These are phyloP conservation scores for Glaucidium brasilianum DNA, from an alignment of 2,113 vertebrate species.

Conservation along the genomic window DNA sequence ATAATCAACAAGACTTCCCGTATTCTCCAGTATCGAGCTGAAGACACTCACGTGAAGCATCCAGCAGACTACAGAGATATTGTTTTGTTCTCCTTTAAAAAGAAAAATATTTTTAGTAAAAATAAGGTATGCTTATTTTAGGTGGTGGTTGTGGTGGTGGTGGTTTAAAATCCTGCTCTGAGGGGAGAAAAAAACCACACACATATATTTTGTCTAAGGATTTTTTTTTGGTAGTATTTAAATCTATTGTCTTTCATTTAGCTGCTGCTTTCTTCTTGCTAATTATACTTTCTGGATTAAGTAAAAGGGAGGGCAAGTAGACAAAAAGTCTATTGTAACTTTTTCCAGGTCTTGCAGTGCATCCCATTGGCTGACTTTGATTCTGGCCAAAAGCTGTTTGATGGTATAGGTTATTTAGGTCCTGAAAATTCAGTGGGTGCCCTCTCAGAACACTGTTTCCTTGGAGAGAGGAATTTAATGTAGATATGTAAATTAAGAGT, in stretches of 20 bases:
- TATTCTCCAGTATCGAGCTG: slow-evolving; percentile 90
- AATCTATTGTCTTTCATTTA: neutral
- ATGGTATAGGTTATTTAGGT: neutral
- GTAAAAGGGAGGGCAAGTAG: neutral
- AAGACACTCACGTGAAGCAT: slow-evolving; percentile 88
- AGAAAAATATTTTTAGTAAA: slow-evolving; percentile 93
- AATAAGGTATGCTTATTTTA: slow-evolving; percentile 82
- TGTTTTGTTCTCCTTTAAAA: slow-evolving; percentile 93
- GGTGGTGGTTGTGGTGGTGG: neutral
- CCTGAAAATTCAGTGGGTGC: neutral
- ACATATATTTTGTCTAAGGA: rapidly evolving
- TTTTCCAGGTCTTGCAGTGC: neutral
- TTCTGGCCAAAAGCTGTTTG: neutral
- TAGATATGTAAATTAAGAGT: neutral
- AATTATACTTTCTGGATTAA: neutral
- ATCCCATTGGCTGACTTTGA: no score
- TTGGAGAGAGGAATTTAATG: neutral
- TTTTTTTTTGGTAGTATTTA: neutral
- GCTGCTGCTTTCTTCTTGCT: neutral
- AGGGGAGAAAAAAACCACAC: neutral
- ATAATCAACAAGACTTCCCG: slow-evolving; percentile 95
- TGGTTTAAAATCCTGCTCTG: neutral
- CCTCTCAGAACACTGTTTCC: neutral
- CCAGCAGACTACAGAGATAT: slow-evolving; percentile 89
- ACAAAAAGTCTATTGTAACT: neutral